Evolutionary conservation across 1,140 invertebrate species (phyloP), one percentile per base, ranked within the genome.

Genomic region (Zophobas morio): DNA sequence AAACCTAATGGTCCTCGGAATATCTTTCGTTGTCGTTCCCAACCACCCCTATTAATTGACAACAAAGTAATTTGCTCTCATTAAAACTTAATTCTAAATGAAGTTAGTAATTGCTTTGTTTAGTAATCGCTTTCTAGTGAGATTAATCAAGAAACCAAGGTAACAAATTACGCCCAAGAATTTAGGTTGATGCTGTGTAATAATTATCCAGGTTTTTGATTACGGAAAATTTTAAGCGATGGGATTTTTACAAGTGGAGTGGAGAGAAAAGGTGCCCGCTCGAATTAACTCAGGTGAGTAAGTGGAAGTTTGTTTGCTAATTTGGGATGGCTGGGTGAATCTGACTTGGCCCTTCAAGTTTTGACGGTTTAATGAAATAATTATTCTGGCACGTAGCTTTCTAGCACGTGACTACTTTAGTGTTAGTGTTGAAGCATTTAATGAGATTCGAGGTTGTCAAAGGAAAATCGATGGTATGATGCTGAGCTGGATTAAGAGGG

Each of bases 81-180:
- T 66, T 66, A 66, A 66, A 66, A 66, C 39, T 66, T 66, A 66
- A 66, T 66, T 66, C 60, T 66, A 66, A 66, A 66, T 66, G 60
- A 66, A 66, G 60, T 66, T 66, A 66, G 60, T 66, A 66, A 66
- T 66, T 66, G 60, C 60, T 66, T 66, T 66, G 60, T 66, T 66
- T 66, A 42, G 60, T 66, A 66, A 66, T 36, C 60, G 60, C 60
- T 66, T 33, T 66, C 60, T 66, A 66, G 36, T 42, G 60, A 42
- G 39, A 66, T 66, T 66, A 66, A 66, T 66, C 60, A 66, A 66
- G 60, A 66, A 66, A 66, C 60, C 60, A 66, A 66, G 60, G 60
- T 66, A 66, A 66, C 60, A 66, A 66, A 66, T 66, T 66, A 42
- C 60, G 40, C 33, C 0, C 60, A 66, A 66, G 60, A 66, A 66